Percentiles rank a stretch among this genome's conserved stretches.
phyloP scores from a whole-genome alignment of 2,888 invertebrate species.

The Orchestes rusci region DNA sequence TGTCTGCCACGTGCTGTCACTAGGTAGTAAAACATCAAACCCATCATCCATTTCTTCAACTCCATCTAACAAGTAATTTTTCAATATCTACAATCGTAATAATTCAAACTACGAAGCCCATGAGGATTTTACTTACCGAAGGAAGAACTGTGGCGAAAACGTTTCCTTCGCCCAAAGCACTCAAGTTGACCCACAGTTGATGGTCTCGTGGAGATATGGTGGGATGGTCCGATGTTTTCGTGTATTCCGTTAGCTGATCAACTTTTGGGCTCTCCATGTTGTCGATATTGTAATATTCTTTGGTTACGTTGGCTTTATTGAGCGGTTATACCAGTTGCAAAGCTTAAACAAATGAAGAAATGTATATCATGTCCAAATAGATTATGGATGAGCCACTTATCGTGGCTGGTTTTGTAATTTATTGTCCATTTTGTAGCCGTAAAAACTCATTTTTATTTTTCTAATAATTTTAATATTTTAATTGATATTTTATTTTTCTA shows the following conservation, averaged over 20 bases:
- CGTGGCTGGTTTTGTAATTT: too few species aligned
- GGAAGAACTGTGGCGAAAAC: conserved; percentile 59
- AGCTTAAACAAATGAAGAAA: background rate
- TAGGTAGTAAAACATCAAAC: conserved; percentile 55
- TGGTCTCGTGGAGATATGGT: conserved; percentile 29
- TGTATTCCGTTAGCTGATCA: conserved; percentile 15
- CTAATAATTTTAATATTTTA: too few species aligned
- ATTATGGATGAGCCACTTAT: background rate
- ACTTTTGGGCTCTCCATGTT: conserved; percentile 16
- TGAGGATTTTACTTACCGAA: conserved; percentile 33
- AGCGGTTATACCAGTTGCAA: background rate
- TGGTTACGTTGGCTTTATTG: background rate
- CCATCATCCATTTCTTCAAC: conserved; percentile 30
- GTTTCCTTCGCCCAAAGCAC: conserved; percentile 50
- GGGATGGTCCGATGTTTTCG: conserved; percentile 8
- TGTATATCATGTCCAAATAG: background rate
- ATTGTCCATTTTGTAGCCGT: too few species aligned
- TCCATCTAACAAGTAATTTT: conserved; percentile 48
- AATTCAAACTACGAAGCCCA: background rate
- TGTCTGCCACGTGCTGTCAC: conserved; percentile 60
- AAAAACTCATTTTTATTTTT: too few species aligned
- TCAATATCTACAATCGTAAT: conserved; percentile 44
- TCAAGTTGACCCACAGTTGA: conserved; percentile 51
- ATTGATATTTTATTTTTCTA: too few species aligned
- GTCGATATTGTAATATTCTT: conserved; percentile 10